Base-by-base conservation (phyloP, 2,888 invertebrate genomes). In the Perdita meconis region DNA sequence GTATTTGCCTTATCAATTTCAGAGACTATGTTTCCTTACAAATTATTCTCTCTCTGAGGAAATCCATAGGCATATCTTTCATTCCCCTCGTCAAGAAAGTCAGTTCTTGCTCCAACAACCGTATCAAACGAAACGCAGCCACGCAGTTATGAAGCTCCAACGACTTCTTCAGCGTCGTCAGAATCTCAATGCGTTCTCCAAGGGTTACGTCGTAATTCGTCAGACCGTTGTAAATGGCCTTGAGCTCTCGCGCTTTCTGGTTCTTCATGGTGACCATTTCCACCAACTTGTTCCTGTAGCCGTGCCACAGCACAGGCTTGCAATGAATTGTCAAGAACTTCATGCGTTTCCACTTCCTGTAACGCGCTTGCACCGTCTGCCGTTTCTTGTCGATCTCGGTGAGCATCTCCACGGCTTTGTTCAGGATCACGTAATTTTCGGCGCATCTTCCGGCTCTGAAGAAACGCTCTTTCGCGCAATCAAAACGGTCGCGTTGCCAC, bases 251-350 rank as follows among this genome's bases (percentile, higher is more conserved):
- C 16, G 97, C 97, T 86, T 95, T 95, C 88, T 97, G 96, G 22
- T 96, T 96, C 90, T 96, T 96, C 61, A 96, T 90, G 0, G 97
- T 96, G 84, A 97, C 96, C 96, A 98, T 96, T 81, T 96, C 94
- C 19, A 97, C 94, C 40, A 95, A 90, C 74, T 93, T 94, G 22
- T 95, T 96, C 87, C 96, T 96, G 85, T 95, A 95, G 38, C 96
- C 95, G 75, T 94, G 94, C 96, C 97, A 97, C 69, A 95, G 94
- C 50, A 96, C 94, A 0, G 98, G 96, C 81, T 95, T 94, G 2
- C 96, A 95, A 88, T 96, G 94, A 84, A 94, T 93, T 79, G 95
- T 94, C 51, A 97, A 93, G 87, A 96, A 94, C 76, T 93, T 93
- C 56, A 94, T 93, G 61, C 95, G 94, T 81, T 94, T 94, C 67